These are phyloP conservation scores for Oxytorus armatus DNA, from an alignment of 2,888 invertebrate species.

Conservation along the genomic window DNA sequence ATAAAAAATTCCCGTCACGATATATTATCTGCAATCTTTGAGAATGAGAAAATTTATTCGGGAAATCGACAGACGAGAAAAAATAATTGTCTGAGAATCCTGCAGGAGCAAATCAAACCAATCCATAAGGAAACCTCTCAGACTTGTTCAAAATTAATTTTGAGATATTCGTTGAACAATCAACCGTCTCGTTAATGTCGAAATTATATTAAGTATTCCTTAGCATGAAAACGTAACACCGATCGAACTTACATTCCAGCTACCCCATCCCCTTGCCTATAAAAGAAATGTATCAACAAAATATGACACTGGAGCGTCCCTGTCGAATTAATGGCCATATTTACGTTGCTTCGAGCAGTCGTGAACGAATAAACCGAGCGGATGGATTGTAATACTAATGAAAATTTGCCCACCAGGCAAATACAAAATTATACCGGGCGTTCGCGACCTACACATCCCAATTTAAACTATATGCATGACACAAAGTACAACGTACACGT, in stretches of 20 bases:
- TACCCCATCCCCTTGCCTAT: too few species aligned
- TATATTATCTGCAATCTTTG: conserved; percentile 17
- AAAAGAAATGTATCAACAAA: not conserved
- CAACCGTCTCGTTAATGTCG: too few species aligned
- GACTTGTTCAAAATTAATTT: not conserved
- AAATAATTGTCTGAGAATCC: not conserved
- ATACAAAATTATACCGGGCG: conserved; percentile 10
- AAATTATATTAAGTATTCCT: too few species aligned
- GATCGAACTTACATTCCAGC: too few species aligned
- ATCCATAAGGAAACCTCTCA: not conserved
- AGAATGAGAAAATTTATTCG: conserved; percentile 5
- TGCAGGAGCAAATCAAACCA: not conserved
- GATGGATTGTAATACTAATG: conserved; percentile 29
- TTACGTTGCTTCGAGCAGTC: not conserved
- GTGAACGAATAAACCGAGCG: conserved; percentile 11
- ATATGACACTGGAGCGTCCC: not conserved
- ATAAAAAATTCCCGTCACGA: conserved; percentile 3
- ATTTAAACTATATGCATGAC: not conserved
- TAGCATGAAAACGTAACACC: too few species aligned
- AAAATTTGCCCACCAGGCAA: conserved; percentile 36
- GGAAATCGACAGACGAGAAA: not conserved
- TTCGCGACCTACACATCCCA: not conserved
- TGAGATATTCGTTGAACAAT: not conserved
- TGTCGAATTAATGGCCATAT: not conserved
- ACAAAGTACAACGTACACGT: conserved; percentile 17